phyloP scores from a whole-genome alignment of 1,140 invertebrate genomes.

The Plodia interpunctella region DNA sequence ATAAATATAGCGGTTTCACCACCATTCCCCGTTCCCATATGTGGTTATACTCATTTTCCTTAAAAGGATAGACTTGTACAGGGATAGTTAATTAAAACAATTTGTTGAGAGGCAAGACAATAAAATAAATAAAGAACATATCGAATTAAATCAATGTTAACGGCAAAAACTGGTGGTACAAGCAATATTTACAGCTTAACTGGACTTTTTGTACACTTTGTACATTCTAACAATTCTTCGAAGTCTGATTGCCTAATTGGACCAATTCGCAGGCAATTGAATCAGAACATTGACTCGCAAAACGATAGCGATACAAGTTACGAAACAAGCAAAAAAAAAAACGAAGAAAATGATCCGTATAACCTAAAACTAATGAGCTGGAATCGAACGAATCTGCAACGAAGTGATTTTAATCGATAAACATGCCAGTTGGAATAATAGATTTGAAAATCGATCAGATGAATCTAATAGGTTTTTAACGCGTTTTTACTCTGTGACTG shows the following conservation, averaged over 20 bases:
- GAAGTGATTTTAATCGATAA: slow-evolving; percentile 6
- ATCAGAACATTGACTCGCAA: slow-evolving; percentile 9
- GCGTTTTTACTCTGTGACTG: too few relatives aligned
- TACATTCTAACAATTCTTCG: neutral
- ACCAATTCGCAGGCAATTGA: slow-evolving; percentile 12
- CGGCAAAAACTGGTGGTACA: neutral
- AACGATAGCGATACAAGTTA: slow-evolving; percentile 4
- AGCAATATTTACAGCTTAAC: slow-evolving; percentile 5
- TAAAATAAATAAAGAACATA: neutral
- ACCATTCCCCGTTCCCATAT: too few relatives aligned
- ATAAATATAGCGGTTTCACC: too few relatives aligned
- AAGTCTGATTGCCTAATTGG: slow-evolving; percentile 10
- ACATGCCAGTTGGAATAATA: neutral
- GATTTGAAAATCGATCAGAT: neutral
- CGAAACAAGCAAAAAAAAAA: slow-evolving; percentile 9
- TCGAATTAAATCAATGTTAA: neutral
- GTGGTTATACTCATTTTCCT: too few relatives aligned
- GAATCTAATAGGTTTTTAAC: too few relatives aligned
- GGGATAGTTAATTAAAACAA: too few relatives aligned
- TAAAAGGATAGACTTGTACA: too few relatives aligned
- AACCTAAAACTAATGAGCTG: neutral
- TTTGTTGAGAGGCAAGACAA: too few relatives aligned
- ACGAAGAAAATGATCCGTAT: slow-evolving; percentile 3
- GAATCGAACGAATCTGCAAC: neutral
- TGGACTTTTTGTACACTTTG: slow-evolving; percentile 2